Evolutionary conservation across 2,113 vertebrate species (phyloP).

Genomic region (Ranitomeya imitator): DNA sequence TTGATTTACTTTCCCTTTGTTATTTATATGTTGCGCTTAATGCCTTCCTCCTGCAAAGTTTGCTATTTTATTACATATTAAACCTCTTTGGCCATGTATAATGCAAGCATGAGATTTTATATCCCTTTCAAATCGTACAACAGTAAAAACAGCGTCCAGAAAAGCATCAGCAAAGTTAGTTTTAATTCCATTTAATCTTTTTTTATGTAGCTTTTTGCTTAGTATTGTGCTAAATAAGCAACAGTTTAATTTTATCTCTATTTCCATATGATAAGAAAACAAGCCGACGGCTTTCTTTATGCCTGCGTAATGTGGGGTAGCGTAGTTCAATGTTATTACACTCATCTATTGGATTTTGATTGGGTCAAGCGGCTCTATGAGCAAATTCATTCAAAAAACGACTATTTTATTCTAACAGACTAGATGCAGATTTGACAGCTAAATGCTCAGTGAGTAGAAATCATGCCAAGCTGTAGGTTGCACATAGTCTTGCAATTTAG

Average conservation of each 20-base stretch:
- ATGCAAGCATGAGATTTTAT: slow-evolving; percentile 27
- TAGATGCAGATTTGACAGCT: slow-evolving; percentile 3
- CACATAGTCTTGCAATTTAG: too few species aligned
- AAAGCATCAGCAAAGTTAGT: neutral
- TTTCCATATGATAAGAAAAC: slow-evolving; percentile 20
- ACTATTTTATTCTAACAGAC: neutral
- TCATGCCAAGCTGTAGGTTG: neutral
- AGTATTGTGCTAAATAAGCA: neutral
- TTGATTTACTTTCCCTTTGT: neutral
- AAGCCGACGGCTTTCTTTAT: slow-evolving; percentile 24
- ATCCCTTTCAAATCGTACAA: slow-evolving; percentile 26
- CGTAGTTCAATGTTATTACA: slow-evolving; percentile 3
- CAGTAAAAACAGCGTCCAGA: slow-evolving; percentile 27
- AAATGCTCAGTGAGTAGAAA: neutral
- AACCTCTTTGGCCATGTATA: slow-evolving; percentile 21
- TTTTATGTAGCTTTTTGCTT: slow-evolving; percentile 36
- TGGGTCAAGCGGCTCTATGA: neutral
- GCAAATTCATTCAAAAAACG: slow-evolving; percentile 25
- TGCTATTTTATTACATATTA: slow-evolving; percentile 35
- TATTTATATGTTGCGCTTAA: neutral
- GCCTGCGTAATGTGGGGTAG: neutral
- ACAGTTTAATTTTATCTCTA: neutral
- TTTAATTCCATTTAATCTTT: neutral
- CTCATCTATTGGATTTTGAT: slow-evolving; percentile 11
- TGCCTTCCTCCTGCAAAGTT: slow-evolving; percentile 16